Conservation (phyloP, 2,797 vertebrate genomes). For the Dendrocincla tyrannina region DNA sequence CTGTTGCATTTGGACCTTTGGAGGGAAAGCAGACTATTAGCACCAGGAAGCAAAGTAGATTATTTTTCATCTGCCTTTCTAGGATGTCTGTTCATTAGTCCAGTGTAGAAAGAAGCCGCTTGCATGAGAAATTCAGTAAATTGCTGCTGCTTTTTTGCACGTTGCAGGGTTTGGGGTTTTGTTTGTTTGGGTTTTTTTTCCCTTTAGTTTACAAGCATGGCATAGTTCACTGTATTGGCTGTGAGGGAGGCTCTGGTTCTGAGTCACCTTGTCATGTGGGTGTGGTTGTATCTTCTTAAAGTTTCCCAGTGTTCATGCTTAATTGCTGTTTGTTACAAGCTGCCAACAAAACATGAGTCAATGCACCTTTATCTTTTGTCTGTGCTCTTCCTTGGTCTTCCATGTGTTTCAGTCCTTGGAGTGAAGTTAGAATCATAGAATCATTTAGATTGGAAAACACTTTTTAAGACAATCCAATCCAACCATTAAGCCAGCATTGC, state of each 20-base stretch:
- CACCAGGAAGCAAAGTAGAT: background rate
- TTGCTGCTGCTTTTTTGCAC: background rate
- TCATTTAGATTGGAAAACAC: background rate
- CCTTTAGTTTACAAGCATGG: background rate
- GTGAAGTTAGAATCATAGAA: background rate
- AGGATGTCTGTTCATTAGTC: background rate
- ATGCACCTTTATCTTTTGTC: constrained; percentile 4
- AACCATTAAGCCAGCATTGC: background rate
- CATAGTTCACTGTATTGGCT: background rate
- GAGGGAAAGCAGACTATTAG: background rate
- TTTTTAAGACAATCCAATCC: background rate
- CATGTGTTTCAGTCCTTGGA: background rate
- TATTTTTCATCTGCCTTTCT: background rate
- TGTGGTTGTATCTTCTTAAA: constrained; percentile 40
- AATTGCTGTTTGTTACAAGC: constrained; percentile 47
- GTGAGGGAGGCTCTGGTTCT: constrained; percentile 1
- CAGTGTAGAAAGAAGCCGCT: background rate
- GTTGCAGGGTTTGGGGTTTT: background rate
- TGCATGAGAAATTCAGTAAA: background rate
- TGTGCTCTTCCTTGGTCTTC: background rate
- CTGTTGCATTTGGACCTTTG: background rate
- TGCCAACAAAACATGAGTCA: constrained; percentile 46
- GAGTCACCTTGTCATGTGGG: constrained; percentile 37
- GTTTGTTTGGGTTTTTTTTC: background rate
- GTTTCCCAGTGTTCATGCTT: constrained; percentile 23